Evolutionary conservation across 1,140 invertebrate species (phyloP), one percentile per base, ranked within the genome.

Genomic region (Stratiolaelaps scimitus): DNA sequence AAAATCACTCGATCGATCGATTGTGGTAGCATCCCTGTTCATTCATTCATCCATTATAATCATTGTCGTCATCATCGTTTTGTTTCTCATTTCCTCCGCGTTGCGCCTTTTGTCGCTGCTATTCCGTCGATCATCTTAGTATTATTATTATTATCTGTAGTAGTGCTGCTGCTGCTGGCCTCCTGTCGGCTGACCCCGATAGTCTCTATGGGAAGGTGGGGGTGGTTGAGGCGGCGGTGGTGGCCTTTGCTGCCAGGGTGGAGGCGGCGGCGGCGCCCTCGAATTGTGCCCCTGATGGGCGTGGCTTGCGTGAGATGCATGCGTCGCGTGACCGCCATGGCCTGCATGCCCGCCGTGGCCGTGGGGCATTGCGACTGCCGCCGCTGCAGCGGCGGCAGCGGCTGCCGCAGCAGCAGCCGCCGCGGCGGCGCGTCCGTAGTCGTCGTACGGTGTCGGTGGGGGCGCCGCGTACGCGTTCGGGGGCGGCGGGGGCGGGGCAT

Each of bases 391-490:
- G 1, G 64, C 34, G 4, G 65, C 65, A 17, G 53, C 65, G 4
- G 65, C 53, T n/a, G 65, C 65, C 64, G 53, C 65, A 5, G 65
- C 65, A 66, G 53, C 65, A 1, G 53, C n/a, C 5, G 60, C 66
- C 6, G 56, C 64, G 1, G 64, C 66, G 1, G 64, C 34, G 4
- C 34, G 34, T 10, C 34, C 34, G 34, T 40, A 40, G 10, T 40
- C 34, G 10, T 40, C 34, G 34, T 40, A 40, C 10, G 34, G 34
- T 10, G 34, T 40, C 10, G 34, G 34, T 40, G 34, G 34, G 5
- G 34, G 34, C 10, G 34, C 34, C 66, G 17, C 29, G 40, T 65
- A 66, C 17, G 48, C 65, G n/a, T 10, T 64, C 17, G 34, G 4
- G 20, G 17, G 40, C 60, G 17, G 64, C 64, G 64, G 65, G 65